phyloP scores from a whole-genome alignment of 2,113 vertebrate genomes.

The Periophthalmodon schlosseri region DNA sequence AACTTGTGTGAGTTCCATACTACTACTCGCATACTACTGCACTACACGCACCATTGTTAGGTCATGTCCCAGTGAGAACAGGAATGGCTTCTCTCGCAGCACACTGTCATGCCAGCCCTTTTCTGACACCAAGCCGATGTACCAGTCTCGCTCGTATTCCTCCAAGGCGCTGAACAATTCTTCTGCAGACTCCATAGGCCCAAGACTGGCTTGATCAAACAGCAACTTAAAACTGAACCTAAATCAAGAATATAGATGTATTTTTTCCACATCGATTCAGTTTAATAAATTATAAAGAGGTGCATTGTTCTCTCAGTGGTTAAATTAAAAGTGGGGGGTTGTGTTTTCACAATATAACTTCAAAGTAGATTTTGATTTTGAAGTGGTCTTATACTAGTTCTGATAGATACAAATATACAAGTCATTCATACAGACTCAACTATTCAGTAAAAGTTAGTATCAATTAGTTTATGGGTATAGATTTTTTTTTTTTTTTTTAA shows the following conservation, averaged over 20 bases:
- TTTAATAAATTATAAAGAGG: not conserved
- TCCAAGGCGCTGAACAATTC: conserved; percentile 87
- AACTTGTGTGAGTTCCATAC: not conserved
- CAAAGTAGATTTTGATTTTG: too few relatives aligned
- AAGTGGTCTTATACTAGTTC: not conserved
- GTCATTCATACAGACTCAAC: not conserved
- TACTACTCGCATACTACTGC: not conserved
- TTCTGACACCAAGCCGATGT: conserved; percentile 90
- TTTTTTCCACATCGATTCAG: not conserved
- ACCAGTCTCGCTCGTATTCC: conserved; percentile 92
- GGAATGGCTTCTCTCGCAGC: conserved; percentile 91
- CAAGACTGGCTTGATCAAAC: conserved; percentile 94
- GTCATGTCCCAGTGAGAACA: conserved; percentile 94
- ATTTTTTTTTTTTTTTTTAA: too few relatives aligned
- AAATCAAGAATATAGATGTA: conserved; percentile 28
- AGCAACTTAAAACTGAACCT: conserved; percentile 95
- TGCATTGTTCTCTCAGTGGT: too few relatives aligned
- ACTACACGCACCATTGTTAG: conserved; percentile 87
- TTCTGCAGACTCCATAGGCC: conserved; percentile 85
- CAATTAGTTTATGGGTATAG: too few relatives aligned
- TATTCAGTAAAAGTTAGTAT: not conserved
- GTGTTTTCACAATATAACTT: too few relatives aligned
- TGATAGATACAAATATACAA: not conserved
- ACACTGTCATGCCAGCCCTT: conserved; percentile 91
- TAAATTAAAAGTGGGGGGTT: too few relatives aligned